Evolutionary conservation across 2,888 invertebrate species (phyloP).

Genomic region (Patella caerulea): DNA sequence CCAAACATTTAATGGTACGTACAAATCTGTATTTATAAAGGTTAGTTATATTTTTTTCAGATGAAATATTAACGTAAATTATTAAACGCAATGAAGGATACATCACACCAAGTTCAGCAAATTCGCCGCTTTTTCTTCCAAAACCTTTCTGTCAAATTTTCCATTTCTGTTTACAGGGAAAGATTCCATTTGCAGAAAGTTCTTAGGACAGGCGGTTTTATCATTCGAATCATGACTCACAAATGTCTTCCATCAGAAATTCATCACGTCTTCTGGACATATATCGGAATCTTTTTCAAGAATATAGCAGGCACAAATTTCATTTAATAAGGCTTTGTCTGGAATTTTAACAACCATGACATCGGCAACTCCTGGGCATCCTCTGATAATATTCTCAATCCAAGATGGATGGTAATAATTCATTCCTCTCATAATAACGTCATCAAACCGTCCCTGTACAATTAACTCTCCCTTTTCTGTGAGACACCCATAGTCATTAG

Average conservation of each 20-base stretch:
- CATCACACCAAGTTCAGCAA: background rate
- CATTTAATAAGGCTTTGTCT: background rate
- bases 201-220: background rate
- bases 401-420: constrained; percentile 22
- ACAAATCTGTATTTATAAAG: too few species aligned
- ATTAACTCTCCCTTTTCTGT: constrained; percentile 14
- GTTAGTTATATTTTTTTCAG: too few species aligned
- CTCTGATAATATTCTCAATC: constrained; percentile 25
- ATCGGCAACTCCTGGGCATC: background rate
- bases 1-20: too few species aligned
- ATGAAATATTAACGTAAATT: too few species aligned
- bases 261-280: background rate
- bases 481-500: constrained; percentile 20
- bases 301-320: constrained; percentile 15
- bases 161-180: background rate
- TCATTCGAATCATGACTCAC: constrained; percentile 8
- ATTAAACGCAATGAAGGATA: too few species aligned
- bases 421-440: constrained; percentile 22
- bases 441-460: constrained; percentile 18
- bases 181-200: background rate
- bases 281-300: background rate
- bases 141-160: background rate
- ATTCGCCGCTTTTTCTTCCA: background rate
- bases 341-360: constrained; percentile 12
- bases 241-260: constrained; percentile 18